Percentiles rank a stretch among this genome's conserved stretches.
phyloP scores from a whole-genome alignment of 1,140 invertebrate species.

The Solenopsis invicta region DNA sequence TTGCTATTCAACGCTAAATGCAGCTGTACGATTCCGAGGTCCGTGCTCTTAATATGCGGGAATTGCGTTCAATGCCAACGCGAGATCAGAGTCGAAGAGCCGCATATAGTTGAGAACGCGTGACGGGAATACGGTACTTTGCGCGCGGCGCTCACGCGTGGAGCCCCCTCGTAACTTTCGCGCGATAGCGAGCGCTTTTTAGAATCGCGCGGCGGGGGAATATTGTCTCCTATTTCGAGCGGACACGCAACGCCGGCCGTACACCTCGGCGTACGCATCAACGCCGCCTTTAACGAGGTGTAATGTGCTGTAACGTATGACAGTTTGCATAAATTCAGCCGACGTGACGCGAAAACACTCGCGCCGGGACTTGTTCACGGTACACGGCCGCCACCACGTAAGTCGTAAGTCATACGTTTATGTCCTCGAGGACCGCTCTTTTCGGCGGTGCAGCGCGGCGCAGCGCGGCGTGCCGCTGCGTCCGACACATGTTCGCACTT shows the following conservation, averaged over 20 bases:
- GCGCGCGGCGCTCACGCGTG: slow-evolving; percentile 9
- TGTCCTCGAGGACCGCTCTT: slow-evolving; percentile 36
- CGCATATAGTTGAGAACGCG: slow-evolving; percentile 20
- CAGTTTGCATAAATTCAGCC: slow-evolving; percentile 46
- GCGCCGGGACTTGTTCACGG: slow-evolving; percentile 10
- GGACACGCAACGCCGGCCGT: slow-evolving; percentile 10
- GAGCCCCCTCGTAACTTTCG: slow-evolving; percentile 20
- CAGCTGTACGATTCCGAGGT: slow-evolving; percentile 4
- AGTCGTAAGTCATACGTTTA: slow-evolving; percentile 56
- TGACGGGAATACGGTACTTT: slow-evolving; percentile 41
- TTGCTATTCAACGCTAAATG: neutral
- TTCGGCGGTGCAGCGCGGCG: slow-evolving; percentile 19
- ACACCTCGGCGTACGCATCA: slow-evolving; percentile 34
- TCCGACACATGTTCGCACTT: slow-evolving; percentile 50
- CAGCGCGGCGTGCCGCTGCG: slow-evolving; percentile 2
- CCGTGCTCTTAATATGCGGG: slow-evolving; percentile 7
- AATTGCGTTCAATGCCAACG: slow-evolving; percentile 46
- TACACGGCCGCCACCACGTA: neutral
- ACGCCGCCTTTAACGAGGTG: slow-evolving; percentile 44
- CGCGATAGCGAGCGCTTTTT: slow-evolving; percentile 21
- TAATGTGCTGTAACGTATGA: slow-evolving; percentile 59
- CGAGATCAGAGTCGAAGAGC: slow-evolving; percentile 23
- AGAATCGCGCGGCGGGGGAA: neutral
- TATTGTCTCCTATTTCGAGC: slow-evolving; percentile 50
- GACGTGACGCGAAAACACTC: slow-evolving; percentile 54